Percentiles rank a stretch among this genome's conserved stretches.
Conservation (phyloP, 2,888 invertebrate species). For the Encarsia formosa region DNA sequence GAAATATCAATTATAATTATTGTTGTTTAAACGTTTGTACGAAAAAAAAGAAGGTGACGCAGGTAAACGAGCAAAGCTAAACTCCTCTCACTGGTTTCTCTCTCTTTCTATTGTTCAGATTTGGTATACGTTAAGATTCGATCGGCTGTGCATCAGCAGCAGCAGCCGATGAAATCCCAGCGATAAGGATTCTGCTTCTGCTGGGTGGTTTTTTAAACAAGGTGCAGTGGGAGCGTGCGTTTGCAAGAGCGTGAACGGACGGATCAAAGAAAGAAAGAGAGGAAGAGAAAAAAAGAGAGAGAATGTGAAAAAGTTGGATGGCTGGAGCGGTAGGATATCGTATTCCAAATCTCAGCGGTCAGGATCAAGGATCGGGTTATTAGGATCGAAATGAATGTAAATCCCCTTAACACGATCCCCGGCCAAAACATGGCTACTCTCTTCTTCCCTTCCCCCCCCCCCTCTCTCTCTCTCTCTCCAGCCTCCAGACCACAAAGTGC, state of each 20-base stretch:
- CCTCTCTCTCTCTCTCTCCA: background rate
- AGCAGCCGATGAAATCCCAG: too few species aligned
- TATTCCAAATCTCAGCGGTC: conserved; percentile 42
- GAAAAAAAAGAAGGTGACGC: too few species aligned
- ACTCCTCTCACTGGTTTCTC: too few species aligned
- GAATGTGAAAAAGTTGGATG: background rate
- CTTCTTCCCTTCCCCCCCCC: background rate
- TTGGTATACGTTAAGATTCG: too few species aligned
- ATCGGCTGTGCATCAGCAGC: too few species aligned
- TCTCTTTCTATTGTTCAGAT: too few species aligned
- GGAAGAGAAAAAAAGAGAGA: background rate
- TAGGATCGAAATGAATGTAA: conserved; percentile 52
- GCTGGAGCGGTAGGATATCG: conserved; percentile 13
- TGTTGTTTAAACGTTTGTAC: too few species aligned
- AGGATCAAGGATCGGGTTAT: conserved; percentile 50
- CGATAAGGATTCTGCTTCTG: too few species aligned
- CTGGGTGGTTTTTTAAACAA: too few species aligned
- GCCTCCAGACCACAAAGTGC: conserved; percentile 1
- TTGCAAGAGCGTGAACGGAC: conserved; percentile 1
- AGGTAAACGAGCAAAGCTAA: too few species aligned
- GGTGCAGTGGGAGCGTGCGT: background rate
- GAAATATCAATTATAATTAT: too few species aligned
- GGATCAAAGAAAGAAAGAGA: background rate
- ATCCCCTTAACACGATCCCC: conserved; percentile 52
- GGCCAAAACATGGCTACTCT: conserved; percentile 51